A percentile compares a stretch with the other conserved stretches of the same genome.
Evolutionary conservation across 2,113 vertebrate genomes (phyloP).

Genomic region (Chionodraco myersi): DNA sequence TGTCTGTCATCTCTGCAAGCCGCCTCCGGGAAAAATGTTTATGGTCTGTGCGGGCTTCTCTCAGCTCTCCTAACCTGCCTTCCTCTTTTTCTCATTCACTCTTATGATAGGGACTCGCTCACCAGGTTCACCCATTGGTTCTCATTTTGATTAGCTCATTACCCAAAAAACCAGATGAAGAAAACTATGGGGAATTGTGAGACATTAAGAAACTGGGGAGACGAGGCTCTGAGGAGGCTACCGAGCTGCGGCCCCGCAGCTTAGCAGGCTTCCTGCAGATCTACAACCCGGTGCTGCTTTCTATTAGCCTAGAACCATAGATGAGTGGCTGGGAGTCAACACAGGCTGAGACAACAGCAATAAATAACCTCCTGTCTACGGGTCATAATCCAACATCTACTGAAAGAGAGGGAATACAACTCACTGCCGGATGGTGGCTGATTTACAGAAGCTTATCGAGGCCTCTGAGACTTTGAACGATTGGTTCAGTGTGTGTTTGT

Average conservation of each 20-base stretch:
- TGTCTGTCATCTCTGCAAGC: slow-evolving; percentile 52
- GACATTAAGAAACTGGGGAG: slow-evolving; percentile 47
- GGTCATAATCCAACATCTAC: slow-evolving; percentile 77
- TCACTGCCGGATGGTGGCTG: slow-evolving; percentile 69
- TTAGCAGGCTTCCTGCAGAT: slow-evolving; percentile 53
- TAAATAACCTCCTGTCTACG: slow-evolving; percentile 77
- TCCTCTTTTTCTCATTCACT: slow-evolving; percentile 32
- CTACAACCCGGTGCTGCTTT: slow-evolving; percentile 64
- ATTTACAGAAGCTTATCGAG: slow-evolving; percentile 79
- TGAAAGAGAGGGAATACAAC: slow-evolving; percentile 73
- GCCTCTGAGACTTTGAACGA: slow-evolving; percentile 71
- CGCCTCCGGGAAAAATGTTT: slow-evolving; percentile 55
- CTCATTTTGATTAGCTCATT: slow-evolving; percentile 56
- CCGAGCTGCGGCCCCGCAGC: slow-evolving; percentile 47
- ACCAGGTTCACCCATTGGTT: slow-evolving; percentile 38
- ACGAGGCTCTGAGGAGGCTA: slow-evolving; percentile 24
- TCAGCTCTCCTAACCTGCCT: slow-evolving; percentile 38
- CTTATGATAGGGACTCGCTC: slow-evolving; percentile 40
- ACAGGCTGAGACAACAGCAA: slow-evolving; percentile 74
- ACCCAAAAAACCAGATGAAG: slow-evolving; percentile 18
- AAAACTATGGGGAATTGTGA: slow-evolving; percentile 41
- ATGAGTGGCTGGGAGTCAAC: slow-evolving; percentile 71
- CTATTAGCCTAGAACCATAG: slow-evolving; percentile 69
- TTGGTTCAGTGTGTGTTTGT: slow-evolving; percentile 51
- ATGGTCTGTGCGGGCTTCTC: slow-evolving; percentile 40